Evolutionary conservation across 2,888 invertebrate species (phyloP).

Genomic region (Lasioglossum villosulum): DNA sequence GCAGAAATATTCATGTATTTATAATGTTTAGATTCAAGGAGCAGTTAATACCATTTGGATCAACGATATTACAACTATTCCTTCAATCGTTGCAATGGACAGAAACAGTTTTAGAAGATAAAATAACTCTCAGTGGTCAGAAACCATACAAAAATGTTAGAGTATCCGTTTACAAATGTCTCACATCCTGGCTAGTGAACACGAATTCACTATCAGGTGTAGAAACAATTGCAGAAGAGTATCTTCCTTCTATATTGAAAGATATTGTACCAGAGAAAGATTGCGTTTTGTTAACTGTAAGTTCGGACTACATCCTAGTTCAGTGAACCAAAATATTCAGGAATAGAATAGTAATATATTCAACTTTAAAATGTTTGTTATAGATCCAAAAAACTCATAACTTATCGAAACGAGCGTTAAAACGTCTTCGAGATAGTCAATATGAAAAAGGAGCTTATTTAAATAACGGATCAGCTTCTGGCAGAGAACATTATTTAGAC

Average conservation of each 20-base stretch:
- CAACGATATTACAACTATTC: conserved; percentile 76
- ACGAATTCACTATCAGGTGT: conserved; percentile 76
- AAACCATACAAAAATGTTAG: conserved; percentile 75
- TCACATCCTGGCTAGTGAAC: conserved; percentile 76
- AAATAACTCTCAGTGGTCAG: conserved; percentile 68
- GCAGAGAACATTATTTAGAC: conserved; percentile 63
- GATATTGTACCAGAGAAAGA: conserved; percentile 77
- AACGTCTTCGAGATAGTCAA: conserved; percentile 75
- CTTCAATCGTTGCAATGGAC: conserved; percentile 79
- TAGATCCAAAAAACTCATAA: conserved; percentile 76
- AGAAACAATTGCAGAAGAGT: conserved; percentile 77
- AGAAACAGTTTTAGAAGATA: conserved; percentile 60
- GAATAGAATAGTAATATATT: conserved; percentile 13
- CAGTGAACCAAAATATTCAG: background rate
- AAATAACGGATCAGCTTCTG: conserved; percentile 50
- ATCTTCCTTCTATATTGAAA: conserved; percentile 73
- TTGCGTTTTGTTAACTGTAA: conserved; percentile 74
- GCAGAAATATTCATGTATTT: conserved; percentile 20
- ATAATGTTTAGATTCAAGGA: conserved; percentile 74
- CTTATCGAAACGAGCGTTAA: conserved; percentile 75
- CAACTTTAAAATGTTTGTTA: conserved; percentile 14
- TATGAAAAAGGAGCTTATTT: conserved; percentile 71
- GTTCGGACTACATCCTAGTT: conserved; percentile 38
- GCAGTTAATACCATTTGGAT: conserved; percentile 76
- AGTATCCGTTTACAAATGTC: conserved; percentile 75